Evolutionary conservation across 2,888 invertebrate genomes (phyloP).

Genomic region (Nomada lathburiana): DNA sequence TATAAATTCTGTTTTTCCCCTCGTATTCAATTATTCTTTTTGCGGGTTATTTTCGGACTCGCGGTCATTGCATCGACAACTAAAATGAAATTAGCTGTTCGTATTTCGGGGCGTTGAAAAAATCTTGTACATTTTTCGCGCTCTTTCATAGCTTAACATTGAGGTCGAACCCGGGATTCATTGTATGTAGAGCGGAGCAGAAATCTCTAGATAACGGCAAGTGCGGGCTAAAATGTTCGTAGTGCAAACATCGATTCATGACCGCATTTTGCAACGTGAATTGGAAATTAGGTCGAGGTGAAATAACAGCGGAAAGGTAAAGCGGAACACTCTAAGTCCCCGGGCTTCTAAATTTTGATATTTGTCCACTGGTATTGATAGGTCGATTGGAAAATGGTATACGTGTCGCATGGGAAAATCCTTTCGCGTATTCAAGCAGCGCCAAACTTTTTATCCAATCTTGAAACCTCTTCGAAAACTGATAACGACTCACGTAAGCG

Average conservation of each 20-base stretch:
- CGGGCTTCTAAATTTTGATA: constrained; percentile 17
- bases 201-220: constrained; percentile 33
- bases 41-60: background rate
- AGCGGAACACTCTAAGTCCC: constrained; percentile 25
- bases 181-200: background rate
- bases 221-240: constrained; percentile 13
- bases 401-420: background rate
- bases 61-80: background rate
- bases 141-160: background rate
- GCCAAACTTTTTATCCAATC: too few species aligned
- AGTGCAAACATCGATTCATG: constrained; percentile 40
- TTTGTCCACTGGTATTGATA: background rate
- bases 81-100: background rate
- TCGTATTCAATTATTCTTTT: background rate
- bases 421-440: too few species aligned
- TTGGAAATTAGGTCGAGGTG: constrained; percentile 59
- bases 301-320: constrained; percentile 46
- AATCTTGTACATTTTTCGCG: background rate
- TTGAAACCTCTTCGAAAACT: too few species aligned
- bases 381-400: background rate
- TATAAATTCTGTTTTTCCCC: background rate
- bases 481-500: too few species aligned
- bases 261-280: constrained; percentile 27
- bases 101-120: background rate
- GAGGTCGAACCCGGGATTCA: background rate